Conservation (phyloP, 1,140 invertebrate species). For the Nymphalis io region DNA sequence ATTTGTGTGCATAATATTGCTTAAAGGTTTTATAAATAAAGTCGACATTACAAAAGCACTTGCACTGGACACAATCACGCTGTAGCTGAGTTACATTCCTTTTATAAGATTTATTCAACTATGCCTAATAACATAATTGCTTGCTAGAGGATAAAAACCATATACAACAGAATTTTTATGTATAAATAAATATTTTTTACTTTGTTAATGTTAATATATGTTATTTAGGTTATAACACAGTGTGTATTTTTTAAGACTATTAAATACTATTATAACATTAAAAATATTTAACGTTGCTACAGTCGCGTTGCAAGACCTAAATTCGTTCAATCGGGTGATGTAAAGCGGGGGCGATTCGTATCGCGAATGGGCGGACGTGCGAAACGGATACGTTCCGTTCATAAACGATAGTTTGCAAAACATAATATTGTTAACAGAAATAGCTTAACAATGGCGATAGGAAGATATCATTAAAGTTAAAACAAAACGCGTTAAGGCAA, state of each 20-base stretch:
- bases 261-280: too few relatives aligned
- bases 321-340: conserved; percentile 24
- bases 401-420: conserved; percentile 13
- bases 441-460: not conserved
- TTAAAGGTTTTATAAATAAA: not conserved
- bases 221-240: too few relatives aligned
- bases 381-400: conserved; percentile 29
- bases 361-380: conserved; percentile 35
- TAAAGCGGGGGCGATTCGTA: conserved; percentile 36
- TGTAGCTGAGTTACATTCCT: not conserved
- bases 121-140: too few relatives aligned
- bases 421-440: conserved; percentile 1
- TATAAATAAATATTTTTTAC: too few relatives aligned
- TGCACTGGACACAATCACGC: not conserved
- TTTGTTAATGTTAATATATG: too few relatives aligned
- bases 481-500: not conserved
- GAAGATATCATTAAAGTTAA: not conserved
- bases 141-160: too few relatives aligned
- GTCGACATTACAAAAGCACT: not conserved
- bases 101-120: not conserved
- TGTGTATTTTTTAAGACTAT: too few relatives aligned
- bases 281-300: not conserved
- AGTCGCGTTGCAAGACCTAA: conserved; percentile 24
- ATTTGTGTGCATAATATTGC: not conserved
- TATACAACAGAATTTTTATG: too few relatives aligned